phyloP scores from a whole-genome alignment of 2,888 invertebrate genomes.

The Eucera pruinosa region DNA sequence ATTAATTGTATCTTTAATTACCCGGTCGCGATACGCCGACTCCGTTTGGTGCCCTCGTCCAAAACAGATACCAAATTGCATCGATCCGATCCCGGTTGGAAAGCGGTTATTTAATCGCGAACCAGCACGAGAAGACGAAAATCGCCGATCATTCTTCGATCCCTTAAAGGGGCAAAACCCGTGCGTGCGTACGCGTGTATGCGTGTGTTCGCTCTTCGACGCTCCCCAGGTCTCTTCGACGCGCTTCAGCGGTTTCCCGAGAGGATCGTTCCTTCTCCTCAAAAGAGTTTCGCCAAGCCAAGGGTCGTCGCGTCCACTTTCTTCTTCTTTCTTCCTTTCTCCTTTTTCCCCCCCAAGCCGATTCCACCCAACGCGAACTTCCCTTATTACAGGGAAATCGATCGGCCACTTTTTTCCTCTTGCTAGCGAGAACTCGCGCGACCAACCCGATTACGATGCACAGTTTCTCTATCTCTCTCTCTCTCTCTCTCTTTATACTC shows the following conservation, averaged over 20 bases:
- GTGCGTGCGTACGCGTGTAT: too few relatives aligned
- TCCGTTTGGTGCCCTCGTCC: background rate
- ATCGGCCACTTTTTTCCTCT: constrained; percentile 53
- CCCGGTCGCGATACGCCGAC: constrained; percentile 45
- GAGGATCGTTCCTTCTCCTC: constrained; percentile 60
- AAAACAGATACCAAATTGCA: constrained; percentile 7
- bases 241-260: constrained; percentile 52
- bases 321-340: constrained; percentile 39
- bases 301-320: constrained; percentile 67
- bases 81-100: background rate
- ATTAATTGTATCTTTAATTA: constrained; percentile 77
- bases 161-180: too few relatives aligned
- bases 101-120: too few relatives aligned
- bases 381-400: constrained; percentile 68
- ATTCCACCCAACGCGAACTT: constrained; percentile 52
- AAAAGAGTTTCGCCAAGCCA: constrained; percentile 45
- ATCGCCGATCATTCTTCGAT: background rate
- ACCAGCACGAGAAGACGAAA: background rate
- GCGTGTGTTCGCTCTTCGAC: constrained; percentile 38
- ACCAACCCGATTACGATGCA: too few relatives aligned
- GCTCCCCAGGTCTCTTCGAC: constrained; percentile 42
- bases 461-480: too few relatives aligned
- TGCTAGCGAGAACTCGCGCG: too few relatives aligned
- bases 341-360: constrained; percentile 29
- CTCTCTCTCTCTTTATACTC: too few relatives aligned